A percentile compares a stretch with the other conserved stretches of the same genome.
Conservation (phyloP, 30 jellyfish, hydroid and myxozoan genomes). For the Hydractinia symbiolongicarpus region DNA sequence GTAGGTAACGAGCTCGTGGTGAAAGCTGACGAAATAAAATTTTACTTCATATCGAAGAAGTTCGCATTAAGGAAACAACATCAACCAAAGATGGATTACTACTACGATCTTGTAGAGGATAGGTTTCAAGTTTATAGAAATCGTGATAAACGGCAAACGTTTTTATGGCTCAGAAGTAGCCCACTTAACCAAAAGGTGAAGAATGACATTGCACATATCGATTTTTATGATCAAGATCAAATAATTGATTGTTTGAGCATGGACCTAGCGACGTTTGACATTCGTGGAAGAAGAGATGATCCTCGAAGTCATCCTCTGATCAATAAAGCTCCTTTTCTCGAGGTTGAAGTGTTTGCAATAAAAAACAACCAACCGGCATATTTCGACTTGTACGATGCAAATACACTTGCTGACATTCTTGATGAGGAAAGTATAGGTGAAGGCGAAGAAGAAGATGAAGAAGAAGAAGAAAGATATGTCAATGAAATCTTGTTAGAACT, state of each 20-base stretch:
- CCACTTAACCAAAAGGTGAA: neutral
- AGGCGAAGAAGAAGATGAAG: neutral
- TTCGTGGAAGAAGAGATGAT: neutral
- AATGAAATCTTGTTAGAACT: neutral
- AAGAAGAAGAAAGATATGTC: neutral
- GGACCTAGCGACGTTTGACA: constrained; percentile 22
- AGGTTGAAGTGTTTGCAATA: constrained; percentile 19
- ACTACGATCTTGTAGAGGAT: constrained; percentile 17
- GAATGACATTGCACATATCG: neutral
- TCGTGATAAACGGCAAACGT: neutral
- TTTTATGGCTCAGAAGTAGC: constrained; percentile 24
- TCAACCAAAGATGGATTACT: neutral
- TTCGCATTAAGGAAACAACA: neutral
- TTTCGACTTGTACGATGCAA: constrained; percentile 17
- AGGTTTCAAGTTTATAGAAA: constrained; percentile 26
- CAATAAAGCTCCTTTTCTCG: constrained; percentile 15
- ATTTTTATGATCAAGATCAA: neutral
- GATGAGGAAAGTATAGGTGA: neutral
- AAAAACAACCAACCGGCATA: constrained; percentile 7
- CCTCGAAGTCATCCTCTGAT: constrained; percentile 20
- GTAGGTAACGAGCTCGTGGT: neutral
- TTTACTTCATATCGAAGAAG: constrained; percentile 20
- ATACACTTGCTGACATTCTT: neutral
- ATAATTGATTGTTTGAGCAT: constrained; percentile 18
- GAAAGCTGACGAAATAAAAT: neutral